These are phyloP conservation scores for Malurus melanocephalus DNA, from an alignment of 2,113 vertebrate genomes.

Conservation along the genomic window DNA sequence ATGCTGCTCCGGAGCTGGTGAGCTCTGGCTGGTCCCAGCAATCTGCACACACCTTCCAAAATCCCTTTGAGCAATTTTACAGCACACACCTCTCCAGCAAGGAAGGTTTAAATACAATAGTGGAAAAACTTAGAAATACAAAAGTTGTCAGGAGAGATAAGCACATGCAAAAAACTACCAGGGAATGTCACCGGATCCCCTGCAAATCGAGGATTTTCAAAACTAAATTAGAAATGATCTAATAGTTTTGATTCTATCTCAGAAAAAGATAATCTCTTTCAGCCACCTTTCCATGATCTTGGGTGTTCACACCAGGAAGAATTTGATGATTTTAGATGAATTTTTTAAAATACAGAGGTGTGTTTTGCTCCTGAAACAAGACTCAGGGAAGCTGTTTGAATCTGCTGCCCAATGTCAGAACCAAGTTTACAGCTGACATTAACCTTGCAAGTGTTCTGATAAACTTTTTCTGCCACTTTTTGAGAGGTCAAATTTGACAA, in stretches of 20 bases:
- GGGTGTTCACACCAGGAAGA: neutral
- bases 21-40: slow-evolving; percentile 13
- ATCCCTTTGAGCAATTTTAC: slow-evolving; percentile 4
- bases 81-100: neutral
- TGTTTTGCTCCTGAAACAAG: neutral
- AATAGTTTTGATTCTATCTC: neutral
- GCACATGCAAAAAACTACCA: neutral
- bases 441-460: neutral
- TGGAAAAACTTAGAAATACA: accelerated
- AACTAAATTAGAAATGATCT: neutral
- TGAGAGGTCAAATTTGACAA: neutral
- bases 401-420: neutral
- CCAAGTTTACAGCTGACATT: accelerated
- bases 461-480: neutral
- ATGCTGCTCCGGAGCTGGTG: neutral
- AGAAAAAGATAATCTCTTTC: neutral
- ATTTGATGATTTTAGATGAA: neutral
- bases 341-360: neutral
- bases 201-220: neutral
- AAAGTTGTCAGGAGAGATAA: neutral
- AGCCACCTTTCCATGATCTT: neutral
- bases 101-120: neutral
- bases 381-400: neutral
- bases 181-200: accelerated
- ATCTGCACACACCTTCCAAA: slow-evolving; percentile 13